Percentiles rank a stretch among this genome's conserved stretches.
phyloP scores from a whole-genome alignment of 2,888 invertebrate genomes.

The Lasioglossum malachurum region DNA sequence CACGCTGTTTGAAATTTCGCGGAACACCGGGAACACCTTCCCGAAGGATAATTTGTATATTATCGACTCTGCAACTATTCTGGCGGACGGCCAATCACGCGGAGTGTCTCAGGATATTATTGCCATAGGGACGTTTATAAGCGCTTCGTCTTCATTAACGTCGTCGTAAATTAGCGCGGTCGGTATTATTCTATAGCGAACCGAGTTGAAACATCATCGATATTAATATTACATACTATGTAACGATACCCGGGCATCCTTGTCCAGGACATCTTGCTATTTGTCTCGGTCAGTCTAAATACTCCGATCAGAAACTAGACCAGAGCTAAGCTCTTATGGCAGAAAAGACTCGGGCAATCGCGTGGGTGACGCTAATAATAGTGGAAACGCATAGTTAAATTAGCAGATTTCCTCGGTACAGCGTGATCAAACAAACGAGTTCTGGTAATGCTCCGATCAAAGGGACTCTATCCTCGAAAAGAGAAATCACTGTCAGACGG shows the following conservation, averaged over 20 bases:
- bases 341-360: not conserved
- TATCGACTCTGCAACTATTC: constrained; percentile 42
- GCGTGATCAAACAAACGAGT: not conserved
- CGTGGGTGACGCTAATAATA: not conserved
- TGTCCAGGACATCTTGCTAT: not conserved
- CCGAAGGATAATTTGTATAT: constrained; percentile 33
- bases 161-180: constrained; percentile 69
- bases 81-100: constrained; percentile 62
- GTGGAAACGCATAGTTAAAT: not conserved
- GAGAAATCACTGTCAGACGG: not conserved
- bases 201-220: constrained; percentile 14
- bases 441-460: not conserved
- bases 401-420: not conserved
- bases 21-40: not conserved
- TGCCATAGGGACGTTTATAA: constrained; percentile 64
- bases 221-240: constrained; percentile 6
- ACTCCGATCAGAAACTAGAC: not conserved
- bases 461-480: not conserved
- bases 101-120: constrained; percentile 53
- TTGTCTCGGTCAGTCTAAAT: not conserved
- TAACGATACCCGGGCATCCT: not conserved
- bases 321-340: not conserved
- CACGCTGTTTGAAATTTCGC: not conserved
- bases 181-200: constrained; percentile 33
- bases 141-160: constrained; percentile 73